Evolutionary conservation across 2,113 vertebrate genomes (phyloP).

Genomic region (Corythaeola cristata): DNA sequence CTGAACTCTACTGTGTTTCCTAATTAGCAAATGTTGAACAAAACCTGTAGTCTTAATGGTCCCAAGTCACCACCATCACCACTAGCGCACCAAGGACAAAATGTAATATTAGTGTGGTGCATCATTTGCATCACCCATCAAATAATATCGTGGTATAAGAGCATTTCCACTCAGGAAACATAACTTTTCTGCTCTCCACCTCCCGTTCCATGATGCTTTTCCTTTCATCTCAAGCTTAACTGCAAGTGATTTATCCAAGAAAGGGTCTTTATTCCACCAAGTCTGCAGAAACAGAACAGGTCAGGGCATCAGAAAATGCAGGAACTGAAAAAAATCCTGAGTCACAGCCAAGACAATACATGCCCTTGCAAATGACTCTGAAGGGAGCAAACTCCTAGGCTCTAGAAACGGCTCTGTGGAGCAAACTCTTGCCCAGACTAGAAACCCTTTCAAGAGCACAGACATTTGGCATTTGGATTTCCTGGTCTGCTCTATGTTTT

Average conservation of each 20-base stretch:
- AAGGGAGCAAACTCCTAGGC: neutral
- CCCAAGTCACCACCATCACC: neutral
- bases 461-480: neutral
- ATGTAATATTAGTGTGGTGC: neutral
- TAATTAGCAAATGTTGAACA: neutral
- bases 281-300: neutral
- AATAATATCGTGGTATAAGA: neutral
- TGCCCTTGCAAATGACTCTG: neutral
- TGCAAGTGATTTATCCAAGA: neutral
- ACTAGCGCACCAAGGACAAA: neutral
- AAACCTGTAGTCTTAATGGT: neutral
- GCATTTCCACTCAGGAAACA: neutral
- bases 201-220: neutral
- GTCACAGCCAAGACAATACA: neutral
- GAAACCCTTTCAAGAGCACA: neutral
- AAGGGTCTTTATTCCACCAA: neutral
- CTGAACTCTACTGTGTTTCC: neutral
- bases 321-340: neutral
- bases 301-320: neutral
- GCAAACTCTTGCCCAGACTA: neutral
- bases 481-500: neutral
- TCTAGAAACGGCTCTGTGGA: neutral
- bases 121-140: neutral
- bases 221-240: neutral
- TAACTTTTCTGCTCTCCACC: neutral